Conservation (phyloP, 2,113 vertebrate species). For the Microcebus lehilahytsara region DNA sequence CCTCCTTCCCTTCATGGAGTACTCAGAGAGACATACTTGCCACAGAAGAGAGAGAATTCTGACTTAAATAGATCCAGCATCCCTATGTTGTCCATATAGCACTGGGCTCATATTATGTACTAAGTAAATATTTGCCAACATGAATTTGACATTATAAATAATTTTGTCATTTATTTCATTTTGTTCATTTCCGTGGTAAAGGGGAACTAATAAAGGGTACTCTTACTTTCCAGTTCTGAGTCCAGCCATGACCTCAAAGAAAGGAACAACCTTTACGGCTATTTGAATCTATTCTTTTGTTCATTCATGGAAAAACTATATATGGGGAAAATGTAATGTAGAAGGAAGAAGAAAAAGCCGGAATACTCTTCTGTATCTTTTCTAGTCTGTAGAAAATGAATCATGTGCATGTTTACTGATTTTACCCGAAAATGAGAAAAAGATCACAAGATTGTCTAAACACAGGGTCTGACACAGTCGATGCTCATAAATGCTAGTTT, state of each 20-base stretch:
- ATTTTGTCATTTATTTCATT: not conserved
- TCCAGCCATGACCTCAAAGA: not conserved
- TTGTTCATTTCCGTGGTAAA: not conserved
- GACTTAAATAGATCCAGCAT: not conserved
- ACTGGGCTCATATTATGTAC: not conserved
- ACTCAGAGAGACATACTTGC: not conserved
- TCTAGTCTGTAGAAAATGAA: not conserved
- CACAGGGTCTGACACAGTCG: not conserved
- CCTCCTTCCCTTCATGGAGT: not conserved
- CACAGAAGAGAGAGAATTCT: not conserved
- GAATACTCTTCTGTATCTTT: not conserved
- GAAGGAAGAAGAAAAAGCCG: not conserved
- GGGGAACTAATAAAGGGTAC: not conserved
- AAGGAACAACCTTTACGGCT: not conserved
- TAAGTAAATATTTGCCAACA: not conserved
- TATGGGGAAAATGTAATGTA: not conserved
- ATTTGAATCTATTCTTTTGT: not conserved
- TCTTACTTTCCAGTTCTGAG: conserved; percentile 15
- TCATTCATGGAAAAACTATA: not conserved
- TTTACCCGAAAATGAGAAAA: not conserved
- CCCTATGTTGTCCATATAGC: not conserved
- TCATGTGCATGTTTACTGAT: not conserved
- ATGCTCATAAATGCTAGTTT: not conserved
- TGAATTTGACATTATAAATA: not conserved
- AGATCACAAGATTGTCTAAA: not conserved